These are phyloP conservation scores for Cyanoderma ruficeps DNA, from an alignment of 2,113 vertebrate species.

Conservation along the genomic window DNA sequence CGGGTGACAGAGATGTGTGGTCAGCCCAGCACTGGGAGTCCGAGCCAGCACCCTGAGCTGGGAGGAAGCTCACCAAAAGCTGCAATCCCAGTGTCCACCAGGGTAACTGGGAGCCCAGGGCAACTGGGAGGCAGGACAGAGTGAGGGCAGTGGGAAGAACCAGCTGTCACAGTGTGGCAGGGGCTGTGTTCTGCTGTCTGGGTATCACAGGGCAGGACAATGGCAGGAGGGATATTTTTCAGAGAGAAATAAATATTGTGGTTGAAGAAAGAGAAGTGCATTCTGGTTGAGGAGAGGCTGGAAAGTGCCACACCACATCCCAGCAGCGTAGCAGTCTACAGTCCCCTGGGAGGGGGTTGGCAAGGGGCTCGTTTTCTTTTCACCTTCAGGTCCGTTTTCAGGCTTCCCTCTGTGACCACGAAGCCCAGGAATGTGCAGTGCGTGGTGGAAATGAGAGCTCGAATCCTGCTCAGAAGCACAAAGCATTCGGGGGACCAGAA, in stretches of 20 bases:
- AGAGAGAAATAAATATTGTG: background rate
- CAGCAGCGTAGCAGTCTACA: background rate
- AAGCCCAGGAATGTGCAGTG: background rate
- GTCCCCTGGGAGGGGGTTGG: background rate
- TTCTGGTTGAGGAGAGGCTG: background rate
- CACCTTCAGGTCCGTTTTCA: background rate
- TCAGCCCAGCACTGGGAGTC: background rate
- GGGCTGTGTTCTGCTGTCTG: background rate
- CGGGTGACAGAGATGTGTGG: background rate
- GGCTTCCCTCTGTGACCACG: accelerated
- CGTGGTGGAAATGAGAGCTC: background rate
- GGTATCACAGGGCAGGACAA: background rate
- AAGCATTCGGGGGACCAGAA: background rate
- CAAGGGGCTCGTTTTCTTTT: background rate
- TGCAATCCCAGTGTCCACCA: background rate
- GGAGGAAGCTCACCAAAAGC: background rate
- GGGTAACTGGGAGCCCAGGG: background rate
- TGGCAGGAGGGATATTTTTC: background rate
- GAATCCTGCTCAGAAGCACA: accelerated
- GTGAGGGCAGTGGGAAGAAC: background rate
- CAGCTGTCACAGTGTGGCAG: background rate
- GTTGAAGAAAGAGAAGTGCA: background rate
- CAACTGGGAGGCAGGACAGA: background rate
- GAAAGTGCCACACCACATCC: background rate
- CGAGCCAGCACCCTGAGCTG: accelerated